These are phyloP conservation scores for Heterocephalus glaber DNA, from an alignment of 2,113 vertebrate genomes.

Conservation along the genomic window DNA sequence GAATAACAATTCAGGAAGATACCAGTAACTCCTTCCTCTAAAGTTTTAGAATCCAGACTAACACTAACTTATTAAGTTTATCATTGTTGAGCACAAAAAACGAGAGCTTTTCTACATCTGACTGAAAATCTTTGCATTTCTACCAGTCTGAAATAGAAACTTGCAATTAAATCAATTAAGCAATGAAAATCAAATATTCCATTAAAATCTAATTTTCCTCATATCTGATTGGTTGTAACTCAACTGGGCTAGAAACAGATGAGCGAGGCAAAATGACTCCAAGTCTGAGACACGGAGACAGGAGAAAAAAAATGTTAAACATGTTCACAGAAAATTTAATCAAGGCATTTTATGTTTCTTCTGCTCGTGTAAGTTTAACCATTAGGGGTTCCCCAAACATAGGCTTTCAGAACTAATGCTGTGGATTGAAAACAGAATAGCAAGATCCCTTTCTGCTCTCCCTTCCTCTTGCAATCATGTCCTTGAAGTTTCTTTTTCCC, in stretches of 20 bases:
- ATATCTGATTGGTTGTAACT: slow-evolving; percentile 69
- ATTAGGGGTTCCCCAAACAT: slow-evolving; percentile 73
- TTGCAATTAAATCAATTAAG: slow-evolving; percentile 81
- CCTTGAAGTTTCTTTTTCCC: slow-evolving; percentile 25
- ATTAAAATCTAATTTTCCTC: slow-evolving; percentile 80
- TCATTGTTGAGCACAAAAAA: slow-evolving; percentile 56
- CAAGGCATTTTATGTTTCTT: slow-evolving; percentile 64
- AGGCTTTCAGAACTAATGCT: slow-evolving; percentile 44
- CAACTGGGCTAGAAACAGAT: slow-evolving; percentile 60
- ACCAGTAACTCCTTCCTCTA: background rate
- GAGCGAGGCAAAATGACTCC: slow-evolving; percentile 69
- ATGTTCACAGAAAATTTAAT: slow-evolving; percentile 63
- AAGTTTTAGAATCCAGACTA: slow-evolving; percentile 63
- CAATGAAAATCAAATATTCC: slow-evolving; percentile 80
- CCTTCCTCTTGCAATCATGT: slow-evolving; percentile 22
- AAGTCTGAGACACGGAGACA: slow-evolving; percentile 78
- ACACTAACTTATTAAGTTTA: slow-evolving; percentile 65
- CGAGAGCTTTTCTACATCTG: slow-evolving; percentile 64
- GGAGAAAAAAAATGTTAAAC: slow-evolving; percentile 65
- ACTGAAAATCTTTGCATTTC: slow-evolving; percentile 76
- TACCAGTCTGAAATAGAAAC: slow-evolving; percentile 73
- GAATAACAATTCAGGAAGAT: background rate
- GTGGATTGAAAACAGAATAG: background rate
- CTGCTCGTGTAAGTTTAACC: slow-evolving; percentile 77
- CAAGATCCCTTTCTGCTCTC: slow-evolving; percentile 34